These are phyloP conservation scores for Dipodomys stephensi DNA, from an alignment of 2,113 vertebrate genomes.

Conservation along the genomic window DNA sequence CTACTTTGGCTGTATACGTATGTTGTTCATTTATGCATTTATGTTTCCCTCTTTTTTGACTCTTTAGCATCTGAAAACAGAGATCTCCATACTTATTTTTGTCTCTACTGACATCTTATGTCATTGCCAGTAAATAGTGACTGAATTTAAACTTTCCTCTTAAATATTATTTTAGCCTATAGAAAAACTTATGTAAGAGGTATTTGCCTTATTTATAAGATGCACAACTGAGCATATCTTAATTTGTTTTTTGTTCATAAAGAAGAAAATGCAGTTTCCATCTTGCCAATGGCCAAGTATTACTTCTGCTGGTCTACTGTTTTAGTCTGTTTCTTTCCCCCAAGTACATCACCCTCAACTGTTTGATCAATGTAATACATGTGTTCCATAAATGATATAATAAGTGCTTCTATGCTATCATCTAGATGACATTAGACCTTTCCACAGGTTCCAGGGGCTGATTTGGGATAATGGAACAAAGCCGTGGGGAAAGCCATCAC, in stretches of 20 bases:
- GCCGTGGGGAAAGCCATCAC: constrained; percentile 28
- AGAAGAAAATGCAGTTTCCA: constrained; percentile 13
- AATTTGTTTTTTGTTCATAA: constrained; percentile 19
- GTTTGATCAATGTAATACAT: not conserved
- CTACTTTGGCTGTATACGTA: not conserved
- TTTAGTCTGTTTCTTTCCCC: not conserved
- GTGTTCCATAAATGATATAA: constrained; percentile 35
- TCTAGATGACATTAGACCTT: constrained; percentile 38
- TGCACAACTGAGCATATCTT: not conserved
- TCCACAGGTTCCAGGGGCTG: constrained; percentile 45
- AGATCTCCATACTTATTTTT: not conserved
- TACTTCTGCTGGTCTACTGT: not conserved
- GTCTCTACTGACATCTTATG: not conserved
- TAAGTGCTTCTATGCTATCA: not conserved
- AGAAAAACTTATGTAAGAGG: not conserved
- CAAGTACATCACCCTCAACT: not conserved
- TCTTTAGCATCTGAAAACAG: not conserved
- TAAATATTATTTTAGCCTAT: not conserved
- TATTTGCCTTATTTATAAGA: constrained; percentile 32
- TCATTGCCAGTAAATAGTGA: constrained; percentile 14
- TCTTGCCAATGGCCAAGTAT: not conserved
- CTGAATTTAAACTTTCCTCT: not conserved
- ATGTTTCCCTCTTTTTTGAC: not conserved
- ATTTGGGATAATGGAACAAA: constrained; percentile 46
- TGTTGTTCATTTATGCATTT: not conserved